Conservation (phyloP, 37 sponge, comb jelly and placozoan genomes). For the Chondrilla cf. caribensis region DNA sequence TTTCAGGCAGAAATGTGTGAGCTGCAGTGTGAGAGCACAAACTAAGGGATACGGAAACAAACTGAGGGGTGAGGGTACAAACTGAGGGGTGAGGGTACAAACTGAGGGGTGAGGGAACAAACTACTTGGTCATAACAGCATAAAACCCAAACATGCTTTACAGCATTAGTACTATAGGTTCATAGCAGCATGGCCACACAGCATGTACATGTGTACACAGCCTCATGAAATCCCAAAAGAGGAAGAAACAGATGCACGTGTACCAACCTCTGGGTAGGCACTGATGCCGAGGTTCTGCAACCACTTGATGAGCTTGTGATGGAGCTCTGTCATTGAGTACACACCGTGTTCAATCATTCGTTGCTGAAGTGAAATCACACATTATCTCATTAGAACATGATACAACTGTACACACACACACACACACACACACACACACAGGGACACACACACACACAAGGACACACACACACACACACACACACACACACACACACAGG, state of each 20-base stretch:
- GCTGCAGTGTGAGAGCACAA: background rate
- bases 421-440: constrained; percentile 13
- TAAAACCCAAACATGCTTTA: too few species aligned
- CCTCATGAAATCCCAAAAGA: too few species aligned
- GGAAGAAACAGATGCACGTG: background rate
- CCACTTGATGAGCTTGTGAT: constrained; percentile 39
- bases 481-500: background rate
- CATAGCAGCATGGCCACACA: too few species aligned
- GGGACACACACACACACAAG: background rate
- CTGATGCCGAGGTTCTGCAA: constrained; percentile 44
- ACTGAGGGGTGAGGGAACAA: too few species aligned
- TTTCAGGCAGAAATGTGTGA: background rate
- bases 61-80: too few species aligned
- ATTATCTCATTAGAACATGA: too few species aligned
- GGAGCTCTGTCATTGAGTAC: constrained; percentile 45
- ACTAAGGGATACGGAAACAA: too few species aligned
- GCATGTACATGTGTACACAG: too few species aligned
- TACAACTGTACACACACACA: too few species aligned
- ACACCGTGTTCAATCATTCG: constrained; percentile 39
- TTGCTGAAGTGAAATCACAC: constrained; percentile 24
- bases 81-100: too few species aligned
- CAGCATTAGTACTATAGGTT: too few species aligned
- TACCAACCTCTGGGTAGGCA: constrained; percentile 53
- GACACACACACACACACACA: background rate
- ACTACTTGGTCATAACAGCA: too few species aligned